Base-by-base conservation (phyloP, 2,797 vertebrate genomes). In the Erithacus rubecula region DNA sequence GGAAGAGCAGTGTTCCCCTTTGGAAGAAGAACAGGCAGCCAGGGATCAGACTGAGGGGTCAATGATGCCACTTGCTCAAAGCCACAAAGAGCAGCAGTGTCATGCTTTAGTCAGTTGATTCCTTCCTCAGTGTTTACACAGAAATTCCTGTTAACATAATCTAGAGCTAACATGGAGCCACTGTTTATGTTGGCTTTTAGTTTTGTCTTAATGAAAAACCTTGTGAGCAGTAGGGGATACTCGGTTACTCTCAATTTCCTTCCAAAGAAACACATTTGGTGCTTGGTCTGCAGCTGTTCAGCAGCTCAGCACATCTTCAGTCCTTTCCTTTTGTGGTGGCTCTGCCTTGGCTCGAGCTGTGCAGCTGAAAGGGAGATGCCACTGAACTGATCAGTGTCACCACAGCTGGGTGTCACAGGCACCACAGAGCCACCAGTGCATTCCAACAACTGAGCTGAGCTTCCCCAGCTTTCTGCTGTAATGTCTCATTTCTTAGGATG, bases 391-490 rank as follows among this genome's bases (percentile, higher is more conserved):
- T 7, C 5, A 7, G 1, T 12, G 41, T 24, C 2, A 1, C 4
- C 18, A 22, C 39, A 36, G 77, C 60, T 62, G 4, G 1, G 52
- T 13, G 34, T 46, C 7, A 6, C 0, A 0, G 44, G 8, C 1
- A 0, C 5, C 19, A 10, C 29, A 4, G 85, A 53, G 65, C 71
- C 10, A 4, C 8, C 5, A 15, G 20, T 8, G 59, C 30, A 2
- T 77, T 51, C 90, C 44, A 29, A 36, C 24, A 5, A 32, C 47
- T 7, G 13, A 46, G 81, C 83, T 11, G 22, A 34, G 49, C 63
- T 63, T 39, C 77, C 36, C 69, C 63, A 18, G 36, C 27, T 1
- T 69, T 14, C 86, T 68, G 65, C 81, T 70, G 53, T 70, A 63
- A 30, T 0, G 1, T 71, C 65, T 88, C 10, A 0, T 41, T 70